Base-by-base conservation (phyloP, 2,797 vertebrate species). In the Botia almorhae region DNA sequence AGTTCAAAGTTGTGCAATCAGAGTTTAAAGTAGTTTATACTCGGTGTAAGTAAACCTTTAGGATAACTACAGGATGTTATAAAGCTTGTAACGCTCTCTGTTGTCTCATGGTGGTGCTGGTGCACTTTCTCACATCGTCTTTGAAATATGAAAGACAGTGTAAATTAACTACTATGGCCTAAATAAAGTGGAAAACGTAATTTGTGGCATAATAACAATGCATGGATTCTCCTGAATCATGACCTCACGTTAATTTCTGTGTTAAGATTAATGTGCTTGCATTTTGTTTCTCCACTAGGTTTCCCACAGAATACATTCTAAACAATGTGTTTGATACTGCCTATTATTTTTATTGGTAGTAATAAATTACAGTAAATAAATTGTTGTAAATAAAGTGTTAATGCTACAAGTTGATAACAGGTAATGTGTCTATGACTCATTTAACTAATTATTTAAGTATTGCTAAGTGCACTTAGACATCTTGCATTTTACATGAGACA, bases 81-180 rank as follows among this genome's bases (percentile, higher is more conserved):
- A 17, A 4, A 21, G 74, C 26, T 43, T 76, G 67, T 70, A 64
- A 53, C 21, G 26, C 13, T 19, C 16, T 33, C 12, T 67, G 11
- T 6, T 33, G 68, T 56, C 81, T 73, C 81, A 72, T 67, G 75
- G 48, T 82, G 81, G 81, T 19, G 19, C 75, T 82, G 16, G 39
- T 43, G 75, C 13, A 58, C 74, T 67, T 73, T 60, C 50, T 53
- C 58, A 48, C 43, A 51, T 29, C 39, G 19, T 2, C 14, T 69
- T 61, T 29, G 11, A 17, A 43, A 53, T 69, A 3, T 69, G 7
- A 58, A 68, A 14, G 17, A 48, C 43, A 19, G 7, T 23, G 13
- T 7, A 36, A 39, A 63, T 23, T 7, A 50, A 33, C 26, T 10
- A 39, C 16, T 63, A 23, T 12, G 13, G n/a, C 10, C 2, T 39